Conservation (phyloP, 2,888 invertebrate species). For the Papilio protenor region DNA sequence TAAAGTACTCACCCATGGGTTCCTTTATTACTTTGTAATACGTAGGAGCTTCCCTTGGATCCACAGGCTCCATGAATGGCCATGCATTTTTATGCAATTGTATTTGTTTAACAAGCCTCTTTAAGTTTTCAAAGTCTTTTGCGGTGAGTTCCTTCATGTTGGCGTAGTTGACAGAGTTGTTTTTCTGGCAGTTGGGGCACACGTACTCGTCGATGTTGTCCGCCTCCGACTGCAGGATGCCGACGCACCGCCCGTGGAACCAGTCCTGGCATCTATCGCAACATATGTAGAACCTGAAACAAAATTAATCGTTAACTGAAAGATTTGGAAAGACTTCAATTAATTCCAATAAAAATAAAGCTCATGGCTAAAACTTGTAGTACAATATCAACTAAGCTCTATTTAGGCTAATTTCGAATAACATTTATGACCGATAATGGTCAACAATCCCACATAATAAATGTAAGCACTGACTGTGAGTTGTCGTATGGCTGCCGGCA, state of each 20-base stretch:
- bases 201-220: slow-evolving; percentile 98
- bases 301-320: slow-evolving; percentile 20
- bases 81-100: slow-evolving; percentile 97
- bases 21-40: slow-evolving; percentile 98
- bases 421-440: not conserved
- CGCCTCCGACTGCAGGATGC: slow-evolving; percentile 96
- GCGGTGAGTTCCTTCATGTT: slow-evolving; percentile 93
- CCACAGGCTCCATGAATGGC: slow-evolving; percentile 99
- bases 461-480: slow-evolving; percentile 90
- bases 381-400: not conserved
- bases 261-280: slow-evolving; percentile 99
- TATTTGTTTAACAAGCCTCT: slow-evolving; percentile 94
- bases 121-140: slow-evolving; percentile 92
- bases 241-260: slow-evolving; percentile 99
- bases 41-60: slow-evolving; percentile 97
- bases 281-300: slow-evolving; percentile 97
- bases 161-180: slow-evolving; percentile 94
- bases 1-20: slow-evolving; percentile 92
- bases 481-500: slow-evolving; percentile 99
- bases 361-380: not conserved
- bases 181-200: slow-evolving; percentile 97
- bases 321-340: no score
- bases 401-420: not conserved
- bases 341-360: no score
- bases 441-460: not conserved